These are phyloP conservation scores for Hyles euphorbiae DNA, from an alignment of 1,140 invertebrate genomes.

Conservation along the genomic window DNA sequence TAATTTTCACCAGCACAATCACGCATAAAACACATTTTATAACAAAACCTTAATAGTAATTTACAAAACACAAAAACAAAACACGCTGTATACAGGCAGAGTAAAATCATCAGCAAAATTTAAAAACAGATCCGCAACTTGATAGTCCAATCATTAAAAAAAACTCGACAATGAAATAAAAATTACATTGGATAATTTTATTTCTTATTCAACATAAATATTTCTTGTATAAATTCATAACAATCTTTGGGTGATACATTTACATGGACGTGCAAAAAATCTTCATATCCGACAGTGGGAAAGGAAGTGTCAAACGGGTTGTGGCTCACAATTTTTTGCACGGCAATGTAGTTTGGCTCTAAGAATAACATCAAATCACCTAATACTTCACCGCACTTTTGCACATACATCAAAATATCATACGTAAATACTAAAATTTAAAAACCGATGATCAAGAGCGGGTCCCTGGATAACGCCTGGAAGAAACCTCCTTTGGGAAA, in stretches of 20 bases:
- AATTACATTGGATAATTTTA: constrained; percentile 63
- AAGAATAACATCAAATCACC: constrained; percentile 54
- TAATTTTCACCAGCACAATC: background rate
- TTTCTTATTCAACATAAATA: constrained; percentile 74
- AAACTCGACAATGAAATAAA: constrained; percentile 30
- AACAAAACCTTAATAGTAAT: too few species aligned
- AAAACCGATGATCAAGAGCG: background rate
- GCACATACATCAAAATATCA: constrained; percentile 21
- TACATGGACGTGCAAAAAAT: constrained; percentile 23
- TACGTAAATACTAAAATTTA: constrained; percentile 10
- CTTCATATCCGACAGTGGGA: background rate
- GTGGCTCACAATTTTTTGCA: constrained; percentile 14
- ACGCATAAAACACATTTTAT: background rate
- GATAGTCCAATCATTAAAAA: constrained; percentile 45
- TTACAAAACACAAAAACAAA: too few species aligned
- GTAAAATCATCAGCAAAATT: background rate
- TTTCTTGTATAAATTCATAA: constrained; percentile 74
- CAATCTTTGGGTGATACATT: constrained; percentile 74
- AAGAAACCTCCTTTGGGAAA: too few species aligned
- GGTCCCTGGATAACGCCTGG: too few species aligned
- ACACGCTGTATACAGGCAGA: background rate
- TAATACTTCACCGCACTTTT: constrained; percentile 44
- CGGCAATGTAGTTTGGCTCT: constrained; percentile 54
- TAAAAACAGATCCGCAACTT: constrained; percentile 46
- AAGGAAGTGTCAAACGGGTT: background rate